These are phyloP conservation scores for Smittia aterrima DNA, from an alignment of 2,888 invertebrate genomes.

Conservation along the genomic window DNA sequence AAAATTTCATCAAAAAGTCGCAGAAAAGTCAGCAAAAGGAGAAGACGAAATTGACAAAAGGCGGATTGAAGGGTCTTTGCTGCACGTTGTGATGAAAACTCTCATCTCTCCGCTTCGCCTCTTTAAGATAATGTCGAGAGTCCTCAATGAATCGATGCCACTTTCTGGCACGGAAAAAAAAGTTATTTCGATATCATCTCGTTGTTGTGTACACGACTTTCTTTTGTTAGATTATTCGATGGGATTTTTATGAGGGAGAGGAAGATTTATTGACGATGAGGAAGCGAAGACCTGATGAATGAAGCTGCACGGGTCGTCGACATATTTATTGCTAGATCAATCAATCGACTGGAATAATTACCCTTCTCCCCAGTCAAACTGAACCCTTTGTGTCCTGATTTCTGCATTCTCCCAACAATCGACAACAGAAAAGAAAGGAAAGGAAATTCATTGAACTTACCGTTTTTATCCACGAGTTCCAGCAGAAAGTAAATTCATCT, in stretches of 20 bases:
- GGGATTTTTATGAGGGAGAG: no score
- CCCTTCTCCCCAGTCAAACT: not conserved
- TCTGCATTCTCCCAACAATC: no score
- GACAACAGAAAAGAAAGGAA: no score
- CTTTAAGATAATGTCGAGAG: constrained; percentile 2
- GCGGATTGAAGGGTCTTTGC: not conserved
- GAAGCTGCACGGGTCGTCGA: not conserved
- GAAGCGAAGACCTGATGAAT: not conserved
- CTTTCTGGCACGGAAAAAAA: not conserved
- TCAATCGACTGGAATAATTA: constrained; percentile 17
- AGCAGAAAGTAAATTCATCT: constrained; percentile 81
- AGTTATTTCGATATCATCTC: not conserved
- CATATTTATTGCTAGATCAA: constrained; percentile 6
- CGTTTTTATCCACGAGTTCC: constrained; percentile 89
- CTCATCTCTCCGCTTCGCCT: not conserved
- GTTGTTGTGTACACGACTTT: not conserved
- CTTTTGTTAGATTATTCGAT: not conserved
- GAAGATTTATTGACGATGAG: no score
- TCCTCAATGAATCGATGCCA: not conserved
- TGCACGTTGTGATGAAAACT: not conserved
- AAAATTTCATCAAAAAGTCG: constrained; percentile 14
- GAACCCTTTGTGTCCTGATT: not conserved
- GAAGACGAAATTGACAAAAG: not conserved
- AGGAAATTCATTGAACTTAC: constrained; percentile 53
- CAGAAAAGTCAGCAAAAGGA: not conserved